phyloP scores from a whole-genome alignment of 2,888 invertebrate genomes.

The Druceiella hillmani region DNA sequence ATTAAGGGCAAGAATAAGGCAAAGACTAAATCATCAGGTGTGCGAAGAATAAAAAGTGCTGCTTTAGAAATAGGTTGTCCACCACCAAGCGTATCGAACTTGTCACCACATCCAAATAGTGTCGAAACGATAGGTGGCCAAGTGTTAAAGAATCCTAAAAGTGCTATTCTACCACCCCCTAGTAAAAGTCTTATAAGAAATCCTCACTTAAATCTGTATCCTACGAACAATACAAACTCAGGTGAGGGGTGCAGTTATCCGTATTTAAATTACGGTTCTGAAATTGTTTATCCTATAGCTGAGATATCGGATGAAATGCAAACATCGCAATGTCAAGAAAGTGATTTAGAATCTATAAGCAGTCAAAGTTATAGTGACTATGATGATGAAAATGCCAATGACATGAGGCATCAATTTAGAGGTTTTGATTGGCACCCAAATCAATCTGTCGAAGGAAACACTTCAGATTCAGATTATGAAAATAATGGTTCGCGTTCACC shows the following conservation, averaged over 20 bases:
- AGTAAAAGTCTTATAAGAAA: constrained; percentile 65
- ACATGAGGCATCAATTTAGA: constrained; percentile 35
- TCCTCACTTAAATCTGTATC: constrained; percentile 64
- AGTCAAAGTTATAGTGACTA: constrained; percentile 58
- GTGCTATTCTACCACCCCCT: constrained; percentile 60
- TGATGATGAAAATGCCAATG: constrained; percentile 50
- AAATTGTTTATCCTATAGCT: constrained; percentile 78
- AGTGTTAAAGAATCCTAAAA: constrained; percentile 60
- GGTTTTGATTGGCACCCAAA: constrained; percentile 50
- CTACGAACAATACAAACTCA: constrained; percentile 49
- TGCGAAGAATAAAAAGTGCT: constrained; percentile 64
- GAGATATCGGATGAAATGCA: constrained; percentile 79
- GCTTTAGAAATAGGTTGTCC: constrained; percentile 67
- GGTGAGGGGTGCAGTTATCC: constrained; percentile 75
- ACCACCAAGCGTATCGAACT: constrained; percentile 61
- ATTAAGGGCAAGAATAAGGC: constrained; percentile 36
- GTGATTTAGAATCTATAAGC: constrained; percentile 52
- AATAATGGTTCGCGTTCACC: constrained; percentile 69
- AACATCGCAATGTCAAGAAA: constrained; percentile 57
- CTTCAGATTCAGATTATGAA: constrained; percentile 62
- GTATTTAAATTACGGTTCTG: constrained; percentile 60
- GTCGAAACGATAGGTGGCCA: constrained; percentile 70
- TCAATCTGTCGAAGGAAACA: constrained; percentile 40
- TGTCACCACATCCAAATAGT: constrained; percentile 78
- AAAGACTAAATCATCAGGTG: constrained; percentile 57